phyloP scores from a whole-genome alignment of 1,140 invertebrate genomes.

The Anastrepha obliqua region DNA sequence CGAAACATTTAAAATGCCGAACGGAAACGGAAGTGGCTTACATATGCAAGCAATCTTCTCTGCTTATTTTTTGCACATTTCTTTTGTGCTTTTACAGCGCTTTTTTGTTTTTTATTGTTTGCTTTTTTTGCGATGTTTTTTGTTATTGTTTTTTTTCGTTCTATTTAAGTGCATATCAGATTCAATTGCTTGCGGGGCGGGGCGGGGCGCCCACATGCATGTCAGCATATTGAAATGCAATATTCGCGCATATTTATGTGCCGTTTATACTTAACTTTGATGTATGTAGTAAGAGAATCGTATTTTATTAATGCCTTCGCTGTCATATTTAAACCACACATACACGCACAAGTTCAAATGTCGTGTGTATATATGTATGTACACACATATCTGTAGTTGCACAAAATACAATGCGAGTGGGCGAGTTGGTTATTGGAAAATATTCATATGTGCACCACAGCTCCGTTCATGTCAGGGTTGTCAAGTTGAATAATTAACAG shows the following conservation, averaged over 20 bases:
- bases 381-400: not conserved
- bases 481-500: not conserved
- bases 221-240: constrained; percentile 24
- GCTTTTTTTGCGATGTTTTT: not conserved
- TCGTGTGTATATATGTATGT: not conserved
- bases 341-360: not conserved
- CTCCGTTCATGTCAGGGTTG: constrained; percentile 10
- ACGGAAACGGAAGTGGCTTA: constrained; percentile 51
- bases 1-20: constrained; percentile 40
- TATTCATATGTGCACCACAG: not conserved
- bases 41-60: constrained; percentile 39
- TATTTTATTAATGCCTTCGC: not conserved
- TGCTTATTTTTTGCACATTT: not conserved
- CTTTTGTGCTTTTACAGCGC: not conserved
- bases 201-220: not conserved
- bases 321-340: not conserved
- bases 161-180: constrained; percentile 29
- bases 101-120: not conserved
- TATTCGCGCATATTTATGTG: not conserved
- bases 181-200: constrained; percentile 22
- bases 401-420: not conserved
- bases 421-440: constrained; percentile 16
- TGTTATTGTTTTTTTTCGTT: not conserved
- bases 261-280: not conserved
- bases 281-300: not conserved